Base-by-base conservation (phyloP, 1,140 invertebrate species). In the Hesperophylax magnus region DNA sequence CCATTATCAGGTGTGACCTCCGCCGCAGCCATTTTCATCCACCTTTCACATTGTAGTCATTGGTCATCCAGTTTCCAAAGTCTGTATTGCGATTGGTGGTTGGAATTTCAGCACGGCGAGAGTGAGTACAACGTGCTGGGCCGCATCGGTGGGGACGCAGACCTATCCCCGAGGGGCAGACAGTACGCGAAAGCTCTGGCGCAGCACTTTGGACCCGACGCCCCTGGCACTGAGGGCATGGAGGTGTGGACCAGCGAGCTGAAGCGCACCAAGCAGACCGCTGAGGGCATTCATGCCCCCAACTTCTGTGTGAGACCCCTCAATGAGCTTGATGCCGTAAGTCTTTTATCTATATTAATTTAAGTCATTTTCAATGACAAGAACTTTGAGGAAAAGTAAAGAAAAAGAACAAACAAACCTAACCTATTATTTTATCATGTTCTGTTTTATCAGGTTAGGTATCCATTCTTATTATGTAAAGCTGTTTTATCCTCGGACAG, bases 41-140 rank as follows among this genome's bases (percentile, higher is more conserved):
- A 76, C 72, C 80, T 65, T 52, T 72, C 74, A 74, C 80, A 78
- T 54, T 81, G 67, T 76, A 60, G 76, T 78, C 80, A 81, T 81
- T 81, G 80, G 74, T 81, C 53, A 39, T 61, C 20, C n/a, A n/a
- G 18, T 65, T 74, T 52, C 76, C 76, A 52, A 78, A 81, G 77
- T 74, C 65, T 81, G 69, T 75, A 81, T 72, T 78, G 77, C 67
- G 80, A 81, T 75, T 83, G 65, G 78, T 69, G 67, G 67, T 83
- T 81, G 54, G 81, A 82, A 82, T 86, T 86, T 47, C 86, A 97
- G 95, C 97, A 98, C 89, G 97, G 97, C 0, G 97, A 98, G 89
- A 97, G 96, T 87, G 94, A 96, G 85, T 96, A 95, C 90, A 98
- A 98, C 87, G 92, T 97, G 2, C 88, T 95, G n/a, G 97, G 97